Evolutionary conservation across 2,113 vertebrate genomes (phyloP).

Genomic region (Dicrurus megarhynchus): DNA sequence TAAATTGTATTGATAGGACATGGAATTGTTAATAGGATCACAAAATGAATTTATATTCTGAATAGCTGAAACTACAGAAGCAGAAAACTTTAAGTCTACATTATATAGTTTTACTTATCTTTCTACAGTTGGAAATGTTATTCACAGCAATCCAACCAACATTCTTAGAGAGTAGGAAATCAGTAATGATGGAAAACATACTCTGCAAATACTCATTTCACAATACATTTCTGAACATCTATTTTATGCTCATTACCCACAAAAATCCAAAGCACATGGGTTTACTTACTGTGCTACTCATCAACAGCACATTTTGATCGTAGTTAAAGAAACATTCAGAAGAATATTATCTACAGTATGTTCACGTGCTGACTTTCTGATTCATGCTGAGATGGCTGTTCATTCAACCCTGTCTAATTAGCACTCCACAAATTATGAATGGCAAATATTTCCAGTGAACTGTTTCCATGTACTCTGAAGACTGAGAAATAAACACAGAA

Average conservation of each 20-base stretch:
- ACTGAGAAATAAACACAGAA: neutral
- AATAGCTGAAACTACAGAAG: conserved; percentile 37
- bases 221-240: neutral
- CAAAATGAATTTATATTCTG: neutral
- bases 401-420: conserved; percentile 24
- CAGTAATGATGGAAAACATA: neutral
- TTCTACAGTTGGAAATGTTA: neutral
- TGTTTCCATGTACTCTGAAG: neutral
- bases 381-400: conserved; percentile 32
- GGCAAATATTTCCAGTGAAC: neutral
- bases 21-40: neutral
- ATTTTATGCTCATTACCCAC: neutral
- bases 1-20: conserved; percentile 6
- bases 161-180: neutral
- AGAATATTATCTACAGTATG: neutral
- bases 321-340: neutral
- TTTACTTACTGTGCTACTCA: neutral
- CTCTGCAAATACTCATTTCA: neutral
- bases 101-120: neutral
- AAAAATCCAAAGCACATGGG: neutral
- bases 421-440: conserved; percentile 15
- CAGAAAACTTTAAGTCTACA: neutral
- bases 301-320: neutral
- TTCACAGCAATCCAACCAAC: neutral
- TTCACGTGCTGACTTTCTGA: neutral